phyloP scores from a whole-genome alignment of 2,797 vertebrate genomes.

The Liparis tanakae region DNA sequence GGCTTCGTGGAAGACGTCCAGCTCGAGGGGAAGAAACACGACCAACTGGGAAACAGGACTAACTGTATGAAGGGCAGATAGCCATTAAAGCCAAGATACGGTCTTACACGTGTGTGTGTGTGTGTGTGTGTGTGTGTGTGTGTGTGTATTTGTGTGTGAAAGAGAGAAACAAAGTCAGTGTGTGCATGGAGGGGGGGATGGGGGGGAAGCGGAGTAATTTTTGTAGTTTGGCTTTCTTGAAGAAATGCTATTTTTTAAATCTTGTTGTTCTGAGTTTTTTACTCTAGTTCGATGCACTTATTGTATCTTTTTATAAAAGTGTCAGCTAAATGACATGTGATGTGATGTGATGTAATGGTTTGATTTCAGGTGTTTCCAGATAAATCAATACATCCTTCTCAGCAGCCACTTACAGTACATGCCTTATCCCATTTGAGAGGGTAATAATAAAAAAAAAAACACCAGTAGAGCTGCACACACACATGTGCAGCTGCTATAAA shows the following conservation, averaged over 20 bases:
- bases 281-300: too few relatives aligned
- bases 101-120: too few relatives aligned
- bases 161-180: neutral
- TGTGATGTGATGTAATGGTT: neutral
- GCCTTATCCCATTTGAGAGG: neutral
- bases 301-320: too few relatives aligned
- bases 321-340: too few relatives aligned
- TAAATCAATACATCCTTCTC: conserved; percentile 3
- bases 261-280: too few relatives aligned
- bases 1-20: conserved; percentile 53
- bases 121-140: conserved; percentile 31
- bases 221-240: too few relatives aligned
- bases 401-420: conserved; percentile 1
- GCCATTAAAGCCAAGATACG: conserved; percentile 42
- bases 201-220: neutral
- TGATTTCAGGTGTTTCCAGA: conserved; percentile 9
- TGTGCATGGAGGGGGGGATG: too few relatives aligned
- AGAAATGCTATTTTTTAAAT: too few relatives aligned
- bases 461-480: neutral
- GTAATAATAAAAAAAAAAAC: neutral
- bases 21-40: conserved; percentile 33
- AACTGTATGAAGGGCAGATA: conserved; percentile 61
- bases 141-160: conserved; percentile 16
- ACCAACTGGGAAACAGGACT: conserved; percentile 56
- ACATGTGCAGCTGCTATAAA: neutral